Base-by-base conservation (phyloP, 2,888 invertebrate genomes). In the Drosophila greeni region DNA sequence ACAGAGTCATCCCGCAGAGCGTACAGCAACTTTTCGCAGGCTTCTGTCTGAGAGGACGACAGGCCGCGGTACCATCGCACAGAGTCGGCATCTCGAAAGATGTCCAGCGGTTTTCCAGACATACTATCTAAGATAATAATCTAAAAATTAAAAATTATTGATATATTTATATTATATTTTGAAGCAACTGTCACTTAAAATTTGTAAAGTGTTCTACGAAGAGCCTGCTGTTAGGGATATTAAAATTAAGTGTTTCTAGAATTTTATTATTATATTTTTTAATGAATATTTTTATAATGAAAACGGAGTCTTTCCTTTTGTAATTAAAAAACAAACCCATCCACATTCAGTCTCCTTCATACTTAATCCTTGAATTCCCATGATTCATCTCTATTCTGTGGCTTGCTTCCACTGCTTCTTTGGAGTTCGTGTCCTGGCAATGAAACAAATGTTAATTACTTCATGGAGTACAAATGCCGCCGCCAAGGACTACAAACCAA, bases 1-100 rank as follows among this genome's bases (percentile, higher is more conserved):
- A 82, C 70, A 0, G 88, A 83, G 62, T 89, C 89, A 42, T 88
- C 87, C 5, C 87, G 85, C 31, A 89, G 68, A 0, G 83, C 74
- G 39, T 74, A 59, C 9, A 81, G 56, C 12, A 89, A 65, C 2
- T 58, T 59, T 47, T 85, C 72, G 23, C 84, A 83, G 0, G 83
- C 85, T 1, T 42, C 16, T 11, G 83, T 49, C 70, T 89, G 88
- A 12, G 58, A 66, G 5, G 34, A 26, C 0, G 88, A 88, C 23
- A 86, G 52, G 24, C 86, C 87, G 1, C 87, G 85, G 64, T 78
- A 84, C 89, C 88, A 89, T 0, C 56, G 66, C n/a, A 82, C 49
- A 5, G 20, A 34, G 8, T 66, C 54, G 8, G 53, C 4, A 1
- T 66, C 37, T 5, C 7, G 2, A 51, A 66, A 70, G 0, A 23